These are phyloP conservation scores for Oxyura jamaicensis DNA, from an alignment of 2,113 vertebrate genomes.

Conservation along the genomic window DNA sequence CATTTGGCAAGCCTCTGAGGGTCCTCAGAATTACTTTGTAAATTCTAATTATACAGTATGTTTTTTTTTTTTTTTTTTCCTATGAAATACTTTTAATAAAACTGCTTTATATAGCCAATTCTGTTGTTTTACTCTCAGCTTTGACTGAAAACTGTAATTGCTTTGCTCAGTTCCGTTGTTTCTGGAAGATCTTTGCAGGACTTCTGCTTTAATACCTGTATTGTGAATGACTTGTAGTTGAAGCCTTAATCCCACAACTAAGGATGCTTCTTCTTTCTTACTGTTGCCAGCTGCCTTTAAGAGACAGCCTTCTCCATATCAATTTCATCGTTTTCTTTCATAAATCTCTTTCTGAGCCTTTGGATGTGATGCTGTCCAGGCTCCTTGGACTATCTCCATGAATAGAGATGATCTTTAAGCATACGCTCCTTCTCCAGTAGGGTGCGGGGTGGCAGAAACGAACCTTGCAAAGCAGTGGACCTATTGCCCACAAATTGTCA, in stretches of 20 bases:
- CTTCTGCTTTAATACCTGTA: neutral
- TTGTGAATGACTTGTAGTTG: neutral
- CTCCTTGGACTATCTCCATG: neutral
- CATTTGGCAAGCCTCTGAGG: neutral
- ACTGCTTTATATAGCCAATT: neutral
- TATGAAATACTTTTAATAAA: neutral
- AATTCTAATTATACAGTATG: neutral
- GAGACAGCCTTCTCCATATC: neutral
- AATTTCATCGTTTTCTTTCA: neutral
- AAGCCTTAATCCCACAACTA: too few species aligned
- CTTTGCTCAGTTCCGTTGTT: neutral
- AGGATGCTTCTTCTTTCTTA: neutral
- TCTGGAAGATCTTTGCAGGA: neutral
- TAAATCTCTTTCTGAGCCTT: neutral
- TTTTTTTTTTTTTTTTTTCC: neutral
- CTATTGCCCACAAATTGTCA: too few species aligned
- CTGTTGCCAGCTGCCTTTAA: neutral
- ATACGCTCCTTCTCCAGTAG: neutral
- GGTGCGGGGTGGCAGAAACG: neutral
- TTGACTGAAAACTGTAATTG: neutral
- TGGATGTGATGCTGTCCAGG: neutral
- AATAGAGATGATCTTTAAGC: neutral
- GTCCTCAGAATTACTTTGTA: neutral
- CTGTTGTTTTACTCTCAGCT: neutral
- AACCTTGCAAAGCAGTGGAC: neutral